Conservation (phyloP, 2,113 vertebrate species). For the Scopus umbretta region DNA sequence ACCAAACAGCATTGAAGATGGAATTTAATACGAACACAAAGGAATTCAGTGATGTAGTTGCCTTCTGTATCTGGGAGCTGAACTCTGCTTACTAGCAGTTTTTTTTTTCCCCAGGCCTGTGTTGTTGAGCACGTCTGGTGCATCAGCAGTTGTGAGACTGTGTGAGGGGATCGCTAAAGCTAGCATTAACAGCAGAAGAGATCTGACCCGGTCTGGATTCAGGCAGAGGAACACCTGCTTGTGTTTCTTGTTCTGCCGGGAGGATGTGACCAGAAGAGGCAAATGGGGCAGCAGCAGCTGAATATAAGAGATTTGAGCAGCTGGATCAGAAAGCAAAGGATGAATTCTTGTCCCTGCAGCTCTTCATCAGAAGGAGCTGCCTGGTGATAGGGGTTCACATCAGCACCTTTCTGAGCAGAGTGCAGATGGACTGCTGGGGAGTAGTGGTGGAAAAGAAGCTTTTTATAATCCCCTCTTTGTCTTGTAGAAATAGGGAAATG, state of each 20-base stretch:
- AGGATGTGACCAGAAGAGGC: not conserved
- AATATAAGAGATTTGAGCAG: not conserved
- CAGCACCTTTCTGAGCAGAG: not conserved
- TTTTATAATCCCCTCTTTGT: not conserved
- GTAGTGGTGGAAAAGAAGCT: not conserved
- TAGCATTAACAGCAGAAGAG: not conserved
- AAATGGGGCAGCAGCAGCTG: not conserved
- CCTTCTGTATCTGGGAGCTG: not conserved
- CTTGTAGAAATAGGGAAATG: not conserved
- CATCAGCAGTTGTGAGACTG: not conserved
- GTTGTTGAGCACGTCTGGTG: not conserved
- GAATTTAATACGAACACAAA: not conserved
- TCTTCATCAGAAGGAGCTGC: not conserved
- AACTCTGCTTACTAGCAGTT: not conserved
- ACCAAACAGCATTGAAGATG: not conserved
- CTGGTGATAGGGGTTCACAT: not conserved
- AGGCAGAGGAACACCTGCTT: not conserved
- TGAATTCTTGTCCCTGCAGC: not conserved
- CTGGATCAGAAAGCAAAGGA: not conserved
- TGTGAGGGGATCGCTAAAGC: not conserved
- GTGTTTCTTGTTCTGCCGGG: not conserved
- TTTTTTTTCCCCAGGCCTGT: not conserved
- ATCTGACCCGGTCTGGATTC: not conserved
- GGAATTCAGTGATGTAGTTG: not conserved
- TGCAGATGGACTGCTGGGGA: not conserved